Percentiles rank a stretch among this genome's conserved stretches.
Conservation (phyloP, 1,140 invertebrate genomes). For the Spodoptera frugiperda region DNA sequence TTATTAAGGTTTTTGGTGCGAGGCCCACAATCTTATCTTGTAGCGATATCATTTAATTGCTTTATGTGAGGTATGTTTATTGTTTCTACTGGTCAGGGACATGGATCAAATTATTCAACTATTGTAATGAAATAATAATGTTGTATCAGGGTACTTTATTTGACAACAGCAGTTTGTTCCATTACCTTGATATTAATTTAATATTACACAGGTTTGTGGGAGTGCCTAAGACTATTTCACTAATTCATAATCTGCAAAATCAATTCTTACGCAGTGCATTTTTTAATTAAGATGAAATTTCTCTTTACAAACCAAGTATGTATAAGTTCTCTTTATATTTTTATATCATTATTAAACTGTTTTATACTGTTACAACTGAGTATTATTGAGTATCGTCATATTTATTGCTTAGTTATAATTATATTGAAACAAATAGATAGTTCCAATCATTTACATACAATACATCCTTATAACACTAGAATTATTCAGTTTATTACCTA, state of each 20-base stretch:
- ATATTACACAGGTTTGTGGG: constrained; percentile 23
- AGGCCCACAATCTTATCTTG: neutral
- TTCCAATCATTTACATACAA: constrained; percentile 33
- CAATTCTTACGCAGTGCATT: constrained; percentile 57
- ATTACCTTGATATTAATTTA: constrained; percentile 24
- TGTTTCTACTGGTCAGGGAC: neutral
- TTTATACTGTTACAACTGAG: constrained; percentile 51
- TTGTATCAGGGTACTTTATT: constrained; percentile 60
- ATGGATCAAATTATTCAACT: constrained; percentile 8
- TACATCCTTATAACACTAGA: constrained; percentile 34
- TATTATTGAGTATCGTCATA: constrained; percentile 60
- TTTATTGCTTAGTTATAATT: constrained; percentile 50
- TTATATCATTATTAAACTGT: constrained; percentile 54
- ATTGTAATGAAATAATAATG: constrained; percentile 51
- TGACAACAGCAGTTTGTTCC: constrained; percentile 61
- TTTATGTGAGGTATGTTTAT: constrained; percentile 5
- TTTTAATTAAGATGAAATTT: constrained; percentile 24
- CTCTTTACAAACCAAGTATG: constrained; percentile 39
- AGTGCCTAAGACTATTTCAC: constrained; percentile 26
- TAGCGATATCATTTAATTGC: constrained; percentile 4
- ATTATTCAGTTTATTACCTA: constrained; percentile 30
- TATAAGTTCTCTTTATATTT: constrained; percentile 41
- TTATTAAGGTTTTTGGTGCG: neutral
- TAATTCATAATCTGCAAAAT: constrained; percentile 52
- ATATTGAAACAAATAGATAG: constrained; percentile 38